Conservation (phyloP, 2,797 vertebrate species). For the Jordanella pulchra region DNA sequence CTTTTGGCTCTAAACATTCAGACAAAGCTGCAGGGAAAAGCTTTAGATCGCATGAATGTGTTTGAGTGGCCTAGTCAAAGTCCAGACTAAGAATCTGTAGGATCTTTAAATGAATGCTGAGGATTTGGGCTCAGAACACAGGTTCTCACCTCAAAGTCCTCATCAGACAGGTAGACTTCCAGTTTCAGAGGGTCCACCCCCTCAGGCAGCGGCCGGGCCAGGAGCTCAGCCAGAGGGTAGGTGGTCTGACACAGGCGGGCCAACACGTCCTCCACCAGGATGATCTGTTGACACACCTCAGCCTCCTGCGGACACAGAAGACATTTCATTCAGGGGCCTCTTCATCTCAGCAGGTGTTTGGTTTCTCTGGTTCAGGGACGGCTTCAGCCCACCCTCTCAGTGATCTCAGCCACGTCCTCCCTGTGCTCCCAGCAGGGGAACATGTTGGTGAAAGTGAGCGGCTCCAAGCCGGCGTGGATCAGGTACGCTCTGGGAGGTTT, state of each 20-base stretch:
- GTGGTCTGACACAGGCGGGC: conserved; percentile 91
- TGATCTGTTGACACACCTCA: conserved; percentile 94
- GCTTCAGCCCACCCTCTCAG: conserved; percentile 84
- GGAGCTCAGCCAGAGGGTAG: conserved; percentile 88
- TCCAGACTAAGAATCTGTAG: no score
- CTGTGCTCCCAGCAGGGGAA: conserved; percentile 98
- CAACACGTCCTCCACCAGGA: conserved; percentile 94
- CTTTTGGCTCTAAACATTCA: no score
- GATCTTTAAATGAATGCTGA: no score
- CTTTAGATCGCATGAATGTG: no score
- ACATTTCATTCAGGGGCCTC: neutral
- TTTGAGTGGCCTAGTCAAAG: no score
- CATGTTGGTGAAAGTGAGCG: conserved; percentile 98
- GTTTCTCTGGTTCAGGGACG: no score
- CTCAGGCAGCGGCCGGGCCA: conserved; percentile 90
- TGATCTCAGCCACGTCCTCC: conserved; percentile 95
- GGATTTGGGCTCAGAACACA: neutral
- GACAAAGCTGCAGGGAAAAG: no score
- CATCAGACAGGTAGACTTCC: conserved; percentile 94
- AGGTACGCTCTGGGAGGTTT: conserved; percentile 95
- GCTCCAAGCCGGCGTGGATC: conserved; percentile 96
- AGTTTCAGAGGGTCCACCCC: conserved; percentile 95
- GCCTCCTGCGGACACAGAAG: conserved; percentile 83
- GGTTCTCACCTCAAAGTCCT: conserved; percentile 89
- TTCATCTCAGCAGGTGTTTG: neutral